A percentile compares a stretch with the other conserved stretches of the same genome.
phyloP scores from a whole-genome alignment of 2,888 invertebrate species.

The Sphinx pinastri region DNA sequence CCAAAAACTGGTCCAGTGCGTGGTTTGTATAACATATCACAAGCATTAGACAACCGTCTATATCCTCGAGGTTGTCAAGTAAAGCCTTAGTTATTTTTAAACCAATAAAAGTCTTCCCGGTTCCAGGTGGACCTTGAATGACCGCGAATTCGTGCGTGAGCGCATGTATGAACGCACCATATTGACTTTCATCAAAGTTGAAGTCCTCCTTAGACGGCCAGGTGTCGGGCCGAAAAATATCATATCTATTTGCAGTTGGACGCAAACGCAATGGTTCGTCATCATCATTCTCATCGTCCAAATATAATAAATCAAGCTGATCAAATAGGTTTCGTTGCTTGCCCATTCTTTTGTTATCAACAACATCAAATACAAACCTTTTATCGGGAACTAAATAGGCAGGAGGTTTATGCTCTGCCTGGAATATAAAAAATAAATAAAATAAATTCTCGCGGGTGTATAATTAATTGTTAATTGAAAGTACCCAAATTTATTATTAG shows the following conservation, averaged over 20 bases:
- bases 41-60: slow-evolving; percentile 81
- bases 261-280: background rate
- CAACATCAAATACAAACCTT: slow-evolving; percentile 33
- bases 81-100: slow-evolving; percentile 87
- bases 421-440: slow-evolving; percentile 32
- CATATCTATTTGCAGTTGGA: slow-evolving; percentile 38
- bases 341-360: background rate
- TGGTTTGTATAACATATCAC: slow-evolving; percentile 94
- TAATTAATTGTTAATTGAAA: too few relatives aligned
- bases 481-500: too few relatives aligned
- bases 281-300: background rate
- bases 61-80: slow-evolving; percentile 77
- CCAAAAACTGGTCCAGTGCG: slow-evolving; percentile 92
- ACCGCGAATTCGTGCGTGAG: slow-evolving; percentile 88
- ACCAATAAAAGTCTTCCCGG: slow-evolving; percentile 92
- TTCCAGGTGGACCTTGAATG: slow-evolving; percentile 94
- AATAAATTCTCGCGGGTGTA: too few relatives aligned
- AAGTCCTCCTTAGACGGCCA: slow-evolving; percentile 78
- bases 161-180: slow-evolving; percentile 86
- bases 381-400: slow-evolving; percentile 47
- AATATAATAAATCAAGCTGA: too few relatives aligned
- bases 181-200: slow-evolving; percentile 86
- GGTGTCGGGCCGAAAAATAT: slow-evolving; percentile 52
- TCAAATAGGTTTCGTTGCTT: background rate
- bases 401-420: slow-evolving; percentile 55